phyloP scores from a whole-genome alignment of 1,140 invertebrate genomes.

The Scaptodrosophila lebanonensis region DNA sequence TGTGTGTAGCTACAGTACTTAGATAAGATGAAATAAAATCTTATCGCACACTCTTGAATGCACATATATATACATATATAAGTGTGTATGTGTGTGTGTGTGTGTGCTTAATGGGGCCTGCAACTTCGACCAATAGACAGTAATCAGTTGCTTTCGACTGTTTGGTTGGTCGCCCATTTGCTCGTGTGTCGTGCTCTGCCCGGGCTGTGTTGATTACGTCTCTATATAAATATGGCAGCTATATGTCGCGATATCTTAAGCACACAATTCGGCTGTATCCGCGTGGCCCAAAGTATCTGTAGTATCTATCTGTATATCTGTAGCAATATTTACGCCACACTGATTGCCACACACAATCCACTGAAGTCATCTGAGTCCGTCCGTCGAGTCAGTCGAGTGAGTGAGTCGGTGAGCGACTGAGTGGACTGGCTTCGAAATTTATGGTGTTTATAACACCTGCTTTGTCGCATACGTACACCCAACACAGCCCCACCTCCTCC shows the following conservation, averaged over 20 bases:
- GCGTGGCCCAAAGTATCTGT: conserved; percentile 1
- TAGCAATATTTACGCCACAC: conserved; percentile 50
- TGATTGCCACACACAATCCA: conserved; percentile 43
- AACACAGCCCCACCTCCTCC: neutral
- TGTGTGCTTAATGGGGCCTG: conserved; percentile 4
- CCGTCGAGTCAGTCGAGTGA: no score
- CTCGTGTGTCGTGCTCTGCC: no score
- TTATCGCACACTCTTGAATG: conserved; percentile 21
- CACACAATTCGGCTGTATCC: conserved; percentile 41
- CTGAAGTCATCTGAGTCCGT: no score
- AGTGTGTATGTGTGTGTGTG: conserved; percentile 15
- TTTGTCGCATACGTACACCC: conserved; percentile 6
- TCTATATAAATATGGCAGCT: conserved; percentile 72
- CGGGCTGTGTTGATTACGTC: conserved; percentile 69
- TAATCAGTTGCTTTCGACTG: conserved; percentile 33
- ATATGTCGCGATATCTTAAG: conserved; percentile 55
- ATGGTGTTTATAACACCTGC: conserved; percentile 66
- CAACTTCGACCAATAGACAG: conserved; percentile 49
- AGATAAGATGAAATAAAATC: conserved; percentile 57
- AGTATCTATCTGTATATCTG: conserved; percentile 28
- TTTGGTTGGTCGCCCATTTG: conserved; percentile 24
- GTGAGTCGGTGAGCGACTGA: no score
- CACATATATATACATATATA: neutral
- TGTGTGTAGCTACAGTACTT: conserved; percentile 20
- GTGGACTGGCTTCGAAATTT: no score